phyloP scores from a whole-genome alignment of 2,113 vertebrate species.

The Amazona vittata region DNA sequence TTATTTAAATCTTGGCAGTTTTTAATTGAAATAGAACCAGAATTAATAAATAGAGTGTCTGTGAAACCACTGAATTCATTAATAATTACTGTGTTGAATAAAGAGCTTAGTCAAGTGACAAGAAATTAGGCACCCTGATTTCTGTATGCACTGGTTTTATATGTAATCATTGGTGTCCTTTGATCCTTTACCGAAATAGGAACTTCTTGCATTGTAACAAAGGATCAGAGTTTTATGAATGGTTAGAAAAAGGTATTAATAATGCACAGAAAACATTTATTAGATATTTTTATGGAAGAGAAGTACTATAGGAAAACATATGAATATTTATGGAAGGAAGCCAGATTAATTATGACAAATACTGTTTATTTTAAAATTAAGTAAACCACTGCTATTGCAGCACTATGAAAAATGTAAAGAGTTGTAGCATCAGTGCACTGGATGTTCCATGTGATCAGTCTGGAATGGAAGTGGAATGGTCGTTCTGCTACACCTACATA shows the following conservation, averaged over 20 bases:
- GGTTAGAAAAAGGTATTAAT: conserved; percentile 73
- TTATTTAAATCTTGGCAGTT: conserved; percentile 70
- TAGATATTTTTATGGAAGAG: conserved; percentile 81
- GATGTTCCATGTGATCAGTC: conserved; percentile 21
- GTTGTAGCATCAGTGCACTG: conserved; percentile 27
- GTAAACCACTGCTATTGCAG: conserved; percentile 46
- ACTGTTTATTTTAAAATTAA: conserved; percentile 73
- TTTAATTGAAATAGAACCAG: conserved; percentile 70
- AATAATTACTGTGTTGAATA: conserved; percentile 53
- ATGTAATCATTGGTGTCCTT: conserved; percentile 73
- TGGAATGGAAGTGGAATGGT: conserved; percentile 49
- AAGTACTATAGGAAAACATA: conserved; percentile 70
- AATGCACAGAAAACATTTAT: conserved; percentile 80
- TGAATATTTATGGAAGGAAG: conserved; percentile 78
- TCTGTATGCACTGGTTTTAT: conserved; percentile 78
- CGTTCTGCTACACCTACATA: conserved; percentile 30
- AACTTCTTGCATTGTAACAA: conserved; percentile 62
- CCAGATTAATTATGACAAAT: conserved; percentile 71
- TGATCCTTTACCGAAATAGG: conserved; percentile 63
- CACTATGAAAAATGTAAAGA: conserved; percentile 29
- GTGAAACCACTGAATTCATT: conserved; percentile 66
- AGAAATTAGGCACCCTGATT: conserved; percentile 70
- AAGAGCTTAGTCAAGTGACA: conserved; percentile 47
- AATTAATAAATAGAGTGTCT: conserved; percentile 65
- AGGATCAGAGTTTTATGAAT: conserved; percentile 74